Base-by-base conservation (phyloP, 2,113 vertebrate genomes). In the Myotis yumanensis region DNA sequence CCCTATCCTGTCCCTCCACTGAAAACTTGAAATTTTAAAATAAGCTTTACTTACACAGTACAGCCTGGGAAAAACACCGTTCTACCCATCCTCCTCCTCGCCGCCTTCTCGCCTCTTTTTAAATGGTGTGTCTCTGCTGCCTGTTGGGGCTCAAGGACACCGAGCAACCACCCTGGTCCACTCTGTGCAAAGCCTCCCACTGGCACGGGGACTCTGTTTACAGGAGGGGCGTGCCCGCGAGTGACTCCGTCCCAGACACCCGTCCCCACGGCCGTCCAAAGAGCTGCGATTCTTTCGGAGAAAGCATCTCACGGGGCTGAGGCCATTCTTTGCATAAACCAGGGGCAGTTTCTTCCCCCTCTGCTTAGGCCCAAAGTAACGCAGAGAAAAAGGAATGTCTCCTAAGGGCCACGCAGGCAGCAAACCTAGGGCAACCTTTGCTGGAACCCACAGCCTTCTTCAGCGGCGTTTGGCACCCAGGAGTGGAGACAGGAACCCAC, bases 21-120 rank as follows among this genome's bases (percentile, higher is more conserved):
- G 43, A 92, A 86, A 80, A 75, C 32, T 35, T 18, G 54, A 79
- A 37, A 91, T 51, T n/a, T 48, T 64, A 73, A 64, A 96, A 43
- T 25, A 66, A 87, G 46, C 32, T 84, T 81, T 51, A 12, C 89
- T 79, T 48, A 57, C n/a, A 35, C 69, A 82, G 40, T 9, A 6
- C 3, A 5, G 64, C 4, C 23, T 35, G 64, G 32, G 48, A 28
- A 75, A 85, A 85, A 48, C 30, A 20, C 6, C 28, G 6, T 11
- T 16, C 17, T 28, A 59, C 22, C 62, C 40, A 7, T 32, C 12
- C 4, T 43, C 64, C n/a, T 51, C 11, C 3, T 15, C 62, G 52
- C 40, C 54, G 80, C 25, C 46, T 15, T 72, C 43, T 48, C 51
- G 32, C 22, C n/a, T 28, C 17, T 72, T 46, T 76, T 77, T 7